Percentiles rank a stretch among this genome's conserved stretches.
Conservation (phyloP, 2,888 invertebrate genomes). For the Hydrotaea cyrtoneurina region DNA sequence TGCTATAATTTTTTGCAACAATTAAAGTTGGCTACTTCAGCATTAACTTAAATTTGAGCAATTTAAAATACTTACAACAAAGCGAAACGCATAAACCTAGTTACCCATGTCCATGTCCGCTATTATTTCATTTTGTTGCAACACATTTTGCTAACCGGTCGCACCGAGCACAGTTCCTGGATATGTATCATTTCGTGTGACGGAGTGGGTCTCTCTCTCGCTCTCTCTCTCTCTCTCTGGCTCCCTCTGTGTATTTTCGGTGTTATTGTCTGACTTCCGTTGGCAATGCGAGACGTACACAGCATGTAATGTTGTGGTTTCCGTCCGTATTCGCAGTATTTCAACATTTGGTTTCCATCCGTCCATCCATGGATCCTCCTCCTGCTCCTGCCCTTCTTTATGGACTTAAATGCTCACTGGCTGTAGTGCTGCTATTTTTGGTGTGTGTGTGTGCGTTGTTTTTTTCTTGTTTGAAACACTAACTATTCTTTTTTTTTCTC, state of each 20-base stretch:
- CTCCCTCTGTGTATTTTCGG: not conserved
- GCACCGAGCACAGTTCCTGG: slow-evolving; percentile 18
- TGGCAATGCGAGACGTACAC: slow-evolving; percentile 58
- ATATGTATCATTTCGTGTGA: slow-evolving; percentile 12
- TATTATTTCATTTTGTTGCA: slow-evolving; percentile 45
- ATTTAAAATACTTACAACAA: not conserved
- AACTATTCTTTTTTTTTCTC: no score
- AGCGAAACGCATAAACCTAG: not conserved
- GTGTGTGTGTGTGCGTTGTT: not conserved
- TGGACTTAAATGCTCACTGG: slow-evolving; percentile 55
- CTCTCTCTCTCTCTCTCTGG: not conserved
- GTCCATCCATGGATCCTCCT: slow-evolving; percentile 24
- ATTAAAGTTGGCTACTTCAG: not conserved
- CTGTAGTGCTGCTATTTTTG: slow-evolving; percentile 6
- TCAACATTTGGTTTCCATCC: not conserved
- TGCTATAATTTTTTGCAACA: no score
- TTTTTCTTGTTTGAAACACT: not conserved
- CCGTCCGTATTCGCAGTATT: slow-evolving; percentile 50
- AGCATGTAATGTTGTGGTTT: slow-evolving; percentile 66
- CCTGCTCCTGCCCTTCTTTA: not conserved
- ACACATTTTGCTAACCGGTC: slow-evolving; percentile 43
- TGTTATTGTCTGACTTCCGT: slow-evolving; percentile 66
- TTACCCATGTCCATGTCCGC: slow-evolving; percentile 47
- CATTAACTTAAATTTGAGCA: not conserved
- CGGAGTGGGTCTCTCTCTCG: not conserved